Evolutionary conservation across 2,113 vertebrate genomes (phyloP), one percentile per base, ranked within the genome.

Genomic region (Podocnemis expansa): DNA sequence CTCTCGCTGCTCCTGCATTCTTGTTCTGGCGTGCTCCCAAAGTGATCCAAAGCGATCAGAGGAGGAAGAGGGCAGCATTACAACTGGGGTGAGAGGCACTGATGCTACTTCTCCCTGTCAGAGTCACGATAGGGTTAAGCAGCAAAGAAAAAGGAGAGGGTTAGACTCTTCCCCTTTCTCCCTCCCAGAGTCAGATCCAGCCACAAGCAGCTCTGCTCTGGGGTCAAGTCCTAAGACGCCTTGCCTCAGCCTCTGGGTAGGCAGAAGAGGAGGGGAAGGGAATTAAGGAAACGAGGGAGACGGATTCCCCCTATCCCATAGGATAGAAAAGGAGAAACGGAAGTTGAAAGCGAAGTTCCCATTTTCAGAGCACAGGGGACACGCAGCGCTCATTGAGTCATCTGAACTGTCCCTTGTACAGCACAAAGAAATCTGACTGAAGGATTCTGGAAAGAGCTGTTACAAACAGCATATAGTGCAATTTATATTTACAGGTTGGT

Each of bases 151-250:
- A 34, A 91, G 94, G 94, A 92, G 94, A n/a, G 73, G 27, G 96
- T 95, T 75, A 92, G 22, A 56, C 86, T 94, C 95, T 58, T 45
- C 5, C 31, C 91, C 87, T 56, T 55, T 83, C 52, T 17, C 78
- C 84, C 86, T 93, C 95, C 63, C 86, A 60, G 96, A 94, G 97
- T 94, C 47, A 96, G 93, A 78, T 97, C 94, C 93, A 88, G 97
- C 92, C 91, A 54, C 87, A 95, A 92, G 96, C 95, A 87, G 96
- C 96, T 94, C 96, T 96, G 97, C 85, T 86, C 97, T 67, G 96
- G 97, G 97, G 97, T 98, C 98, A 98, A 97, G 97, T 97, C 97
- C 97, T 93, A 96, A 96, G 97, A 97, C 96, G 95, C 94, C 97
- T 90, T 97, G 95, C 85, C 94, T 97, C 91, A 92, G 93, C 93